These are phyloP conservation scores for Ips typographus DNA, from an alignment of 1,140 invertebrate genomes.

Conservation along the genomic window DNA sequence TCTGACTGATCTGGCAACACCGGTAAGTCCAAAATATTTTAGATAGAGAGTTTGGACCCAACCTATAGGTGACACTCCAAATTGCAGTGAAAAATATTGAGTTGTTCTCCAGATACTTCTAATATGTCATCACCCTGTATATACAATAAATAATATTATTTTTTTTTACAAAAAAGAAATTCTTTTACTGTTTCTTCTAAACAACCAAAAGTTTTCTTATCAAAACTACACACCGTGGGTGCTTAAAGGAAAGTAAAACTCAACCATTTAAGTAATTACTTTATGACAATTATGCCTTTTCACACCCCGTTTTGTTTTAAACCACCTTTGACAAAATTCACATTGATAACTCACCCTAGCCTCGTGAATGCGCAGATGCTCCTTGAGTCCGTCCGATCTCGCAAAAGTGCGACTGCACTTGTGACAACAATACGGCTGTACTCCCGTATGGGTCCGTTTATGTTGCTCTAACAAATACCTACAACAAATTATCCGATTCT, in stretches of 20 bases:
- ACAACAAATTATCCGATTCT: slow-evolving; percentile 2
- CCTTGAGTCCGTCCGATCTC: slow-evolving; percentile 19
- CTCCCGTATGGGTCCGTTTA: slow-evolving; percentile 20
- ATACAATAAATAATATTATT: too few relatives aligned
- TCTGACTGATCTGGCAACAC: too few relatives aligned
- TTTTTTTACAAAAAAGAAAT: too few relatives aligned
- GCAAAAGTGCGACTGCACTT: slow-evolving; percentile 18
- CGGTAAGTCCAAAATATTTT: too few relatives aligned
- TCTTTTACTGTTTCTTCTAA: too few relatives aligned
- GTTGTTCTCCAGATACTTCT: too few relatives aligned
- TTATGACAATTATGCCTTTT: slow-evolving; percentile 23
- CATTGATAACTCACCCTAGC: slow-evolving; percentile 15
- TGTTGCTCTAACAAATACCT: slow-evolving; percentile 21
- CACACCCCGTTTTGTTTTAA: slow-evolving; percentile 13
- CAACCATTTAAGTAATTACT: background rate
- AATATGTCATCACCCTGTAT: too few relatives aligned
- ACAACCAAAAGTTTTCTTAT: background rate
- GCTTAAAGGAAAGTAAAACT: background rate
- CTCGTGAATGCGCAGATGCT: slow-evolving; percentile 19
- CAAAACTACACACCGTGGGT: background rate
- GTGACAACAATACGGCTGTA: slow-evolving; percentile 16
- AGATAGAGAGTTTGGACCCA: too few relatives aligned
- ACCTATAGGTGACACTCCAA: too few relatives aligned
- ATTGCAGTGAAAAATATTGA: too few relatives aligned
- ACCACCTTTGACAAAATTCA: slow-evolving; percentile 9